Evolutionary conservation across 2,113 vertebrate species (phyloP).

Genomic region (Brienomyrus brachyistius): DNA sequence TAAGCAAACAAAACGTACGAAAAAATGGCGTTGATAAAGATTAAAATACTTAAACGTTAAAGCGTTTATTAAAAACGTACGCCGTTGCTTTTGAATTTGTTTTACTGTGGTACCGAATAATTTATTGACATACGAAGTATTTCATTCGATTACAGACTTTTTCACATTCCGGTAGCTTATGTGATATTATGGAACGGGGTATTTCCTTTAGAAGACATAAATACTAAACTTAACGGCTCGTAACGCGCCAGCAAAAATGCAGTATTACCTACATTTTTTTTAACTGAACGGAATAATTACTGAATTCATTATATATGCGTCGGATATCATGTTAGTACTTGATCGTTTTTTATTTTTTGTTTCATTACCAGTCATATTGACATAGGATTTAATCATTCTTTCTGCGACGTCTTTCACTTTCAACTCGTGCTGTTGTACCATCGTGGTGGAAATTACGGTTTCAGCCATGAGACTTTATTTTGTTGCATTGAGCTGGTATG

Average conservation of each 20-base stretch:
- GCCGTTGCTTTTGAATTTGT: neutral
- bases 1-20: neutral
- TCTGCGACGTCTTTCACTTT: neutral
- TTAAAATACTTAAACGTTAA: neutral
- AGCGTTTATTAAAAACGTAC: neutral
- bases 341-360: neutral
- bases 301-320: neutral
- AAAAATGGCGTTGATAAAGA: neutral
- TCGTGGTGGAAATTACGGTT: neutral
- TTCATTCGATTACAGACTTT: neutral
- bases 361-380: neutral
- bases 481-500: neutral
- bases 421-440: neutral
- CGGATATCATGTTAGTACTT: neutral
- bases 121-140: neutral
- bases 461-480: neutral
- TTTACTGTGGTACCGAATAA: neutral
- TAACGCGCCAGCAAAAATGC: neutral
- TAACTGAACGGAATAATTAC: neutral
- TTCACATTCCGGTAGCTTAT: neutral
- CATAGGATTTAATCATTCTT: neutral
- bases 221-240: neutral
- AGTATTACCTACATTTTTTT: neutral
- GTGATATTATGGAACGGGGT: neutral
- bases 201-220: neutral